Evolutionary conservation across 2,888 invertebrate genomes (phyloP), one percentile per base, ranked within the genome.

Genomic region (Dolomedes plantarius): DNA sequence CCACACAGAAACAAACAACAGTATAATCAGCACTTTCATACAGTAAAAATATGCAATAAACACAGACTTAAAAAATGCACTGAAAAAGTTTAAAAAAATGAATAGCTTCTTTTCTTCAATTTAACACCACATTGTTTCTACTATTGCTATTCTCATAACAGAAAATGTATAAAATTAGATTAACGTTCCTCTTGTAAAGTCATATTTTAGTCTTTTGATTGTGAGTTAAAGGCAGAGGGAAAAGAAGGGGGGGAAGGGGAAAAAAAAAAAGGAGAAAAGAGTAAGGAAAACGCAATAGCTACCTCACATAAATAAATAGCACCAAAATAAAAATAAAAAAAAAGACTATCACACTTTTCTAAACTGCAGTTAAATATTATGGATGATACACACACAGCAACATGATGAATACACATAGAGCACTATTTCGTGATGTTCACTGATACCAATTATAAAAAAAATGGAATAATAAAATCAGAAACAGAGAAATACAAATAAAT

Each of bases 401-500:
- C 46, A 46, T 46, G 46, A 46, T 46, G n/a, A 46, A 16, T 11
- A 46, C 46, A 46, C 46, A 46, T 16, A 46, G 46, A 46, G 46
- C 46, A 46, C 9, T 16, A 46, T 16, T 46, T 46, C 46, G 36
- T 46, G 13, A 46, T 13, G 46, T 46, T 46, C 16, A 6, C n/a
- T 46, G 16, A 46, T 46, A 46, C 9, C 46, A 46, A 46, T 7
- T 36, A 46, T 46, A 46, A 16, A 46, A 28, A 62, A 28, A 62
- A 27, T 28, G 23, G 62, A 62, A 19, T 28, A 68, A 68, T 68
- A 68, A 68, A 68, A 68, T 68, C 39, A 23, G 23, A 68, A 68
- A 67, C 13, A 9, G 23, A 13, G n/a, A 36, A 68, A 19, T 31
- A 67, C 36, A 68, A n/a, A n/a, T n/a, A n/a, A n/a, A 11, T 62